phyloP scores from a whole-genome alignment of 2,113 vertebrate genomes.

The Cebidichthys violaceus region DNA sequence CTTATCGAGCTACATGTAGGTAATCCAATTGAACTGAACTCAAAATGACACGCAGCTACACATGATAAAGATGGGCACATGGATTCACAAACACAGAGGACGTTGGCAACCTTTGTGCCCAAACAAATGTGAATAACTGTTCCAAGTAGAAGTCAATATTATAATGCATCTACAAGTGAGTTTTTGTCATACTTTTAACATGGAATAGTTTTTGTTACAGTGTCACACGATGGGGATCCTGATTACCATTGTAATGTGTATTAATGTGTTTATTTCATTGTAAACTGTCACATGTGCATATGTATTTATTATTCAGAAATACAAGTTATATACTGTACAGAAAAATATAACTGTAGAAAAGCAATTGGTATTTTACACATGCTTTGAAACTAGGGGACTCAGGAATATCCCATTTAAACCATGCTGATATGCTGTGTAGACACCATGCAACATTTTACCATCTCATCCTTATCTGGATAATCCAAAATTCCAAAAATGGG shows the following conservation, averaged over 20 bases:
- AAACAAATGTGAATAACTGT: neutral
- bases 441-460: constrained; percentile 52
- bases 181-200: neutral
- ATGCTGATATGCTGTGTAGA: constrained; percentile 61
- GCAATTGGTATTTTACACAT: constrained; percentile 53
- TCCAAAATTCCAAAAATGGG: constrained; percentile 64
- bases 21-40: constrained; percentile 29
- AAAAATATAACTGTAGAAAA: constrained; percentile 32
- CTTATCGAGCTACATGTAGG: constrained; percentile 32
- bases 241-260: neutral
- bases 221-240: neutral
- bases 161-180: neutral
- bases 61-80: neutral
- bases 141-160: too few relatives aligned
- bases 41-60: constrained; percentile 24
- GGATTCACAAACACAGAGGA: constrained; percentile 1
- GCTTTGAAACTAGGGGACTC: constrained; percentile 30
- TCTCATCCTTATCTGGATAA: constrained; percentile 70
- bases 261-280: neutral
- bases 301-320: neutral
- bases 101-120: neutral
- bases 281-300: neutral
- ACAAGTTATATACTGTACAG: neutral
- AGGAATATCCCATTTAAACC: constrained; percentile 63
- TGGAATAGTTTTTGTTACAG: neutral